Evolutionary conservation across 2,888 invertebrate species (phyloP).

Genomic region (Mythimna vitellina): DNA sequence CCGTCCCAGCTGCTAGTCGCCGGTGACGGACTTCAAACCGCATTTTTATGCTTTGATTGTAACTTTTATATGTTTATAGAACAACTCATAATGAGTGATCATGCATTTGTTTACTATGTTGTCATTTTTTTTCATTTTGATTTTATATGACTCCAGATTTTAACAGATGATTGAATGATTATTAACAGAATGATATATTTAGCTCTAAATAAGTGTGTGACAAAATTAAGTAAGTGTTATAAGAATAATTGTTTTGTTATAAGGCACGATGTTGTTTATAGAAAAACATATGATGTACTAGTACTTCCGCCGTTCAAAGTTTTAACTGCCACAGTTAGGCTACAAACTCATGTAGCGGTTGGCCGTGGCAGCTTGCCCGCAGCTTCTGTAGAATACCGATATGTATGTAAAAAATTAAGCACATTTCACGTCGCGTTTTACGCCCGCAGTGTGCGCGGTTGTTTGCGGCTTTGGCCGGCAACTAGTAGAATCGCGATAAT

Average conservation of each 20-base stretch:
- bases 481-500: too few relatives aligned
- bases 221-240: slow-evolving; percentile 28
- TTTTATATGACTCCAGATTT: not conserved
- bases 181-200: slow-evolving; percentile 22
- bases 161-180: not conserved
- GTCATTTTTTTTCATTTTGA: slow-evolving; percentile 5
- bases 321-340: not conserved
- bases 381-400: too few relatives aligned
- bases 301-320: not conserved
- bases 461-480: too few relatives aligned
- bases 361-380: too few relatives aligned
- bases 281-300: slow-evolving; percentile 5
- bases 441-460: too few relatives aligned
- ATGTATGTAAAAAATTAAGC: too few relatives aligned
- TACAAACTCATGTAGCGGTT: too few relatives aligned
- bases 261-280: slow-evolving; percentile 6
- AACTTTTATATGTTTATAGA: slow-evolving; percentile 5
- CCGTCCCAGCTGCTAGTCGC: not conserved
- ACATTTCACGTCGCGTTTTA: too few relatives aligned
- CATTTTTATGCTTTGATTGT: not conserved
- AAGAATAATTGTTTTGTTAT: slow-evolving; percentile 27
- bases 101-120: slow-evolving; percentile 39
- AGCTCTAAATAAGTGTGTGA: slow-evolving; percentile 35
- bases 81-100: not conserved
- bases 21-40: not conserved